Base-by-base conservation (phyloP, 2,113 vertebrate species). In the Oreochromis tanganicae region DNA sequence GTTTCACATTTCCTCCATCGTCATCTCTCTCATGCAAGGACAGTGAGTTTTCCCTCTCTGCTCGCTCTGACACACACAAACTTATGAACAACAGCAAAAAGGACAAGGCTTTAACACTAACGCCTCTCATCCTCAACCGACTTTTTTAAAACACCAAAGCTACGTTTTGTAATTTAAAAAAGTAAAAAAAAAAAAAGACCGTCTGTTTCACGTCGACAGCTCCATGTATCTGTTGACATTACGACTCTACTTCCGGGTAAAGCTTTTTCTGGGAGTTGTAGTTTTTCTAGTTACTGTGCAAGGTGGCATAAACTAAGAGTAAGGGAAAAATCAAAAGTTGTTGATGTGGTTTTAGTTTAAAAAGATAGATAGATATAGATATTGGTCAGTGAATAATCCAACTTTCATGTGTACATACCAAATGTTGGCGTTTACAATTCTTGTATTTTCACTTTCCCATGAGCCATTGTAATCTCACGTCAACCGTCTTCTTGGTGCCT, bases 211-310 rank as follows among this genome's bases (percentile, higher is more conserved):
- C 93, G 57, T 93, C 94, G 34, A 87, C 80, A 38, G 75, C 84
- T 55, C 68, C 57, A n/a, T 84, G 78, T 61, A 34, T 48, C 32
- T 88, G 80, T 91, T 88, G 86, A 89, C 90, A 84, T 88, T 55
- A 81, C 38, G 24, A 46, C 48, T 66, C 16, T 34, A 89, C 48
- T 95, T 96, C 95, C 96, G 80, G 88, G 81, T 94, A 3, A 27
- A 16, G 27, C 5, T 2, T n/a, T 11, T 41, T 16, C 7, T 5
- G 95, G 96, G 92, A 95, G 21, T 92, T 95, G 95, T 94, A 96
- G 95, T 96, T 73, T 38, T 36, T 83, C 81, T 10, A 16, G 3
- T 2, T 21, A n/a, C 1, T 1, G 17, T 59, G 7, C 2, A 9
- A 2, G 4, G 9, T 7, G 5, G 3, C 8, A 7, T 1, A 13